These are phyloP conservation scores for Pungitius pungitius DNA, from an alignment of 2,113 vertebrate species.

Conservation along the genomic window DNA sequence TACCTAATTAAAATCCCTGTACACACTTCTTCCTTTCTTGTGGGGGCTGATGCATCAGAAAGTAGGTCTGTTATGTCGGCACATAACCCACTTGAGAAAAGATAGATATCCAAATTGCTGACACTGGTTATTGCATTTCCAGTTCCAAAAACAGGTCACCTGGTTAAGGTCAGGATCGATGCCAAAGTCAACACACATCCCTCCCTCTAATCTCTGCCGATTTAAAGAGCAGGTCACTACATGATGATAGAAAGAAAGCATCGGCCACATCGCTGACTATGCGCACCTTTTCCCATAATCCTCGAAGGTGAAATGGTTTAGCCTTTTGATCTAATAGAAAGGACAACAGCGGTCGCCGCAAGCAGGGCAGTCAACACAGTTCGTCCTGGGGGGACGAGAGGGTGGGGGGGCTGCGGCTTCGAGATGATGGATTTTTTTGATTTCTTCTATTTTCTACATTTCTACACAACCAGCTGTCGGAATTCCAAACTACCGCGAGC, in stretches of 20 bases:
- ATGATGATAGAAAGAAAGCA: constrained; percentile 24
- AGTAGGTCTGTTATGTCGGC: not conserved
- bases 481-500: constrained; percentile 34
- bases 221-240: constrained; percentile 39
- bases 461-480: constrained; percentile 47
- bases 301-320: constrained; percentile 21
- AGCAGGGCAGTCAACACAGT: constrained; percentile 9
- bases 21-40: not conserved
- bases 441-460: too few relatives aligned
- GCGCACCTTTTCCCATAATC: constrained; percentile 49
- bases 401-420: not conserved
- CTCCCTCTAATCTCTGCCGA: constrained; percentile 28
- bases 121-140: constrained; percentile 1
- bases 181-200: constrained; percentile 9
- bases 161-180: constrained; percentile 1
- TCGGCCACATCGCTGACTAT: constrained; percentile 37
- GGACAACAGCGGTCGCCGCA: not conserved
- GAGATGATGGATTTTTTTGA: constrained; percentile 43
- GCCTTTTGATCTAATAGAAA: constrained; percentile 34
- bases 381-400: not conserved
- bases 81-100: not conserved
- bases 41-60: not conserved
- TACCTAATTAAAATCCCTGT: constrained; percentile 17
- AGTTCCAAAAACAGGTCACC: not conserved
- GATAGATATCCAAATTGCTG: not conserved